Evolutionary conservation across 2,888 invertebrate genomes (phyloP).

Genomic region (Agriopis leucophaearia): DNA sequence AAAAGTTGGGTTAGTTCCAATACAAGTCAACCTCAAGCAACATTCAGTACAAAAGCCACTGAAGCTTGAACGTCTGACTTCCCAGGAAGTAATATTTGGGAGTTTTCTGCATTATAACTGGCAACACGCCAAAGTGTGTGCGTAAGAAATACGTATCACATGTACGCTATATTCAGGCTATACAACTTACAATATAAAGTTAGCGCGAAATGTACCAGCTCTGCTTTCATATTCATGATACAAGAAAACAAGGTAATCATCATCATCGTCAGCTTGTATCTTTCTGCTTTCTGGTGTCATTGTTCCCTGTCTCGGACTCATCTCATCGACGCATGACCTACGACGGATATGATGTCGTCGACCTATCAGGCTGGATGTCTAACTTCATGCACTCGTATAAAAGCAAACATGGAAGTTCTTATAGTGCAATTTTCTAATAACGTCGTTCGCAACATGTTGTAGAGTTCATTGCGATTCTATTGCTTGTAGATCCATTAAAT

Average conservation of each 20-base stretch:
- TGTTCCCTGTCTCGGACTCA: no score
- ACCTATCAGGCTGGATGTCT: no score
- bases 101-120: constrained; percentile 67
- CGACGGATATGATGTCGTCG: no score
- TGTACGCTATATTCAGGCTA: constrained; percentile 18
- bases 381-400: not conserved
- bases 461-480: constrained; percentile 30
- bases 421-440: constrained; percentile 39
- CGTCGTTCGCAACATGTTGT: constrained; percentile 32
- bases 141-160: constrained; percentile 42
- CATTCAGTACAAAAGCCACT: constrained; percentile 44
- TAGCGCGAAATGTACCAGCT: constrained; percentile 20
- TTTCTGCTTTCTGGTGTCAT: no score
- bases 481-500: constrained; percentile 27
- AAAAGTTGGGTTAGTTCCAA: constrained; percentile 50
- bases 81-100: constrained; percentile 68
- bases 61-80: constrained; percentile 44
- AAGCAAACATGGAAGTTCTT: constrained; percentile 11
- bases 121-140: constrained; percentile 64
- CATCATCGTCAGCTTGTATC: no score
- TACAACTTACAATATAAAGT: constrained; percentile 21
- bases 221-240: constrained; percentile 11
- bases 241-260: constrained; percentile 2
- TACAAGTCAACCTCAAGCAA: constrained; percentile 43
- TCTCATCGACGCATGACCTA: no score